Conservation (phyloP, 2,797 vertebrate genomes). For the Sebastiscus tertius region DNA sequence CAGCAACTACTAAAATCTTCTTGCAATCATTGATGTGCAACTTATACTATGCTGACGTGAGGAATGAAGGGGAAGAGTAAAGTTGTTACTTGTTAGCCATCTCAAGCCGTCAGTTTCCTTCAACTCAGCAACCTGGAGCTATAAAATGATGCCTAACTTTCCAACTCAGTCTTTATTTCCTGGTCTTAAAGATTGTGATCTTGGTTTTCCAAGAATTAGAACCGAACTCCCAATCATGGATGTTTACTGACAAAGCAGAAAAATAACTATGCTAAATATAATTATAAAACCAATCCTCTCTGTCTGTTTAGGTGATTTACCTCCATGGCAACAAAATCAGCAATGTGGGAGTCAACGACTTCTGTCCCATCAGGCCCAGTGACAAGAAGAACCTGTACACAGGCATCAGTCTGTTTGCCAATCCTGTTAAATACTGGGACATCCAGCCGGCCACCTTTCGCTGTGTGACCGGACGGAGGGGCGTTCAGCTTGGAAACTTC, state of each 20-base stretch:
- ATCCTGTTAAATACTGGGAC: slow-evolving; percentile 95
- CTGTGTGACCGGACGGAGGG: slow-evolving; percentile 89
- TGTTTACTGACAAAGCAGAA: background rate
- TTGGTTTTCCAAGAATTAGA: background rate
- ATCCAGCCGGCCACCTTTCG: slow-evolving; percentile 94
- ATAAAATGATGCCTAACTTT: background rate
- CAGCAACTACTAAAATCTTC: background rate
- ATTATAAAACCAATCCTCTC: background rate
- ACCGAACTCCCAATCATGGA: background rate
- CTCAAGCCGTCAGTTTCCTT: background rate
- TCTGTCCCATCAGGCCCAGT: slow-evolving; percentile 86
- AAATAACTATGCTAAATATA: background rate
- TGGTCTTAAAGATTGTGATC: background rate
- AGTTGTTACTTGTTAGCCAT: background rate
- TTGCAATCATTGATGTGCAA: background rate
- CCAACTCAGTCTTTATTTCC: background rate
- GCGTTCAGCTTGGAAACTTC: slow-evolving; percentile 94
- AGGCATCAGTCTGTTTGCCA: slow-evolving; percentile 95
- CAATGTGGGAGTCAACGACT: slow-evolving; percentile 93
- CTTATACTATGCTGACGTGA: background rate
- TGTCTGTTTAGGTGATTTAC: slow-evolving; percentile 88
- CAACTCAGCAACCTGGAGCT: background rate
- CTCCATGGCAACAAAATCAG: slow-evolving; percentile 94
- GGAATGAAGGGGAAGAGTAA: background rate
- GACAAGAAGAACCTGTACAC: slow-evolving; percentile 92